phyloP scores from a whole-genome alignment of 2,888 invertebrate genomes.

The Sphaeridia pumilis region DNA sequence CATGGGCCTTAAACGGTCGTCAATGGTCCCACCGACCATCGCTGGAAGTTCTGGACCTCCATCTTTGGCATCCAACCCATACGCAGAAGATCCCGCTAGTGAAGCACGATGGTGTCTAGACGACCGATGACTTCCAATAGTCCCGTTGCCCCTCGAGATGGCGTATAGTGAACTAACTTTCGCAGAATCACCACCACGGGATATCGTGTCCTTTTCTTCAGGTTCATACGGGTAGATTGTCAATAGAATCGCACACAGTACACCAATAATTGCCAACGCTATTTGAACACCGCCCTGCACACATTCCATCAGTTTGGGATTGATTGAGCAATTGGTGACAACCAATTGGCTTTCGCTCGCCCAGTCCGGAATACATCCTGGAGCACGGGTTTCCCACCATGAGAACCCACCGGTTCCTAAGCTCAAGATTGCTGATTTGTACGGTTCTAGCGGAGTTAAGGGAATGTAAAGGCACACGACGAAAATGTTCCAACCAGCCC shows the following conservation, averaged over 20 bases:
- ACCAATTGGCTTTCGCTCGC: slow-evolving; percentile 38
- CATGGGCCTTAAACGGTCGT: slow-evolving; percentile 69
- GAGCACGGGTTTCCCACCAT: slow-evolving; percentile 90
- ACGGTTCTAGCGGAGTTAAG: slow-evolving; percentile 41
- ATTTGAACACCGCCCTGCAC: slow-evolving; percentile 73
- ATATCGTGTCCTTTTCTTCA: slow-evolving; percentile 16
- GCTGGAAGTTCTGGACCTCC: not conserved
- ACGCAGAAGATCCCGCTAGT: slow-evolving; percentile 14
- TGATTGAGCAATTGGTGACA: slow-evolving; percentile 54
- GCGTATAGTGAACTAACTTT: slow-evolving; percentile 18
- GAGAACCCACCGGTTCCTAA: slow-evolving; percentile 83
- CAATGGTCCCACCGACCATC: slow-evolving; percentile 37
- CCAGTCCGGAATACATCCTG: slow-evolving; percentile 70
- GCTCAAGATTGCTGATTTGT: slow-evolving; percentile 50
- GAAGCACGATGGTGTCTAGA: slow-evolving; percentile 36
- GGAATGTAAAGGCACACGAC: slow-evolving; percentile 88
- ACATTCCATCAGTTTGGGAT: slow-evolving; percentile 78
- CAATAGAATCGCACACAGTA: slow-evolving; percentile 21
- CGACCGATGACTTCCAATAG: slow-evolving; percentile 12
- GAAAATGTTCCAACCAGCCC: slow-evolving; percentile 90
- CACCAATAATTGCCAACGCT: slow-evolving; percentile 49
- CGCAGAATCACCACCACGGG: slow-evolving; percentile 18
- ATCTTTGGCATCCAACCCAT: not conserved
- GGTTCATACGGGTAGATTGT: slow-evolving; percentile 18
- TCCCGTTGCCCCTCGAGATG: slow-evolving; percentile 18